A percentile compares a stretch with the other conserved stretches of the same genome.
phyloP scores from a whole-genome alignment of 35 echinoderm and acorn worm species.

The Apostichopus japonicus region DNA sequence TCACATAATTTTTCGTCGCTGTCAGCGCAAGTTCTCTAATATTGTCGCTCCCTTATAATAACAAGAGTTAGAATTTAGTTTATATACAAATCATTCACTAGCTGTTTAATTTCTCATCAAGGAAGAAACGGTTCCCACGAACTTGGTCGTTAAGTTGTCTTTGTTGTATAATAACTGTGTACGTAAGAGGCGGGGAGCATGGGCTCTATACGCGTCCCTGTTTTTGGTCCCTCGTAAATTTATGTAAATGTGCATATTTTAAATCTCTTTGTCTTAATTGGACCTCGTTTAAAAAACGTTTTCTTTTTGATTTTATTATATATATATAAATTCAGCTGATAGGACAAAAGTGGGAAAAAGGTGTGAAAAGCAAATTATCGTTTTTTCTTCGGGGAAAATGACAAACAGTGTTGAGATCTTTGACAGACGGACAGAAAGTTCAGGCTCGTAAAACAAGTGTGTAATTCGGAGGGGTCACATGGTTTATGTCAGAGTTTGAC shows the following conservation, averaged over 20 bases:
- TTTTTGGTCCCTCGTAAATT: not conserved
- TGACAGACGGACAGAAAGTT: too few relatives aligned
- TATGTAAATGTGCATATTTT: not conserved
- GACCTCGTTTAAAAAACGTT: not conserved
- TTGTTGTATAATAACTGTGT: not conserved
- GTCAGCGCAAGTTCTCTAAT: slow-evolving; percentile 21
- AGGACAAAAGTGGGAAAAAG: too few relatives aligned
- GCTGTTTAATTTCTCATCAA: slow-evolving; percentile 31
- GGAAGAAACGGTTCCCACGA: slow-evolving; percentile 4
- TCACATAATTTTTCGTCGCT: not conserved
- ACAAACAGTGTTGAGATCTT: too few relatives aligned
- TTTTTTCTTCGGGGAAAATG: too few relatives aligned
- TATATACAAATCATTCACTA: slow-evolving; percentile 44
- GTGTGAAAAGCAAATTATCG: too few relatives aligned
- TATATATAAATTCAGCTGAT: too few relatives aligned
- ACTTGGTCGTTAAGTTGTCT: not conserved
- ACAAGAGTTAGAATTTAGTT: not conserved
- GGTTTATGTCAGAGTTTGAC: too few relatives aligned
- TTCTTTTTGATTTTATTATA: too few relatives aligned
- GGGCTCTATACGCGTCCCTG: not conserved
- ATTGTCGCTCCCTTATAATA: slow-evolving; percentile 1
- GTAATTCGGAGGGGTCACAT: too few relatives aligned
- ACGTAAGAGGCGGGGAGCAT: not conserved
- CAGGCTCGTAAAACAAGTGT: too few relatives aligned
- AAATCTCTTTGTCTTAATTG: not conserved